Percentiles rank a stretch among this genome's conserved stretches.
These are phyloP conservation scores for Spicauda simplicius DNA, from an alignment of 2,888 invertebrate genomes.

Conservation along the genomic window DNA sequence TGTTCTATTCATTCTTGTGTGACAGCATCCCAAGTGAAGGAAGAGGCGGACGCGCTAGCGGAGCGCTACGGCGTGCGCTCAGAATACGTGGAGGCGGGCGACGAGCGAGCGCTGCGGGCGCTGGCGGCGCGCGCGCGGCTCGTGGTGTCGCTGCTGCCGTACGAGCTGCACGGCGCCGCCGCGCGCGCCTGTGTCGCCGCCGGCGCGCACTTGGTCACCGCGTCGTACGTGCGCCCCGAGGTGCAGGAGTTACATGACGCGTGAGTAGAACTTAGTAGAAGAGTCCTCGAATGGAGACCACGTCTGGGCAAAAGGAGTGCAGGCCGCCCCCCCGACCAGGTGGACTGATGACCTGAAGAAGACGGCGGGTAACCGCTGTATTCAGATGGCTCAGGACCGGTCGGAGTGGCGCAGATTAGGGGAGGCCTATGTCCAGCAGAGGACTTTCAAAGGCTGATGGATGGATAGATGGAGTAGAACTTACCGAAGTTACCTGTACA, in stretches of 20 bases:
- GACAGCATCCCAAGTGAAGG: constrained; percentile 91
- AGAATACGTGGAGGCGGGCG: constrained; percentile 92
- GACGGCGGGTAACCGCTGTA: too few relatives aligned
- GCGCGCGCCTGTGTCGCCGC: constrained; percentile 95
- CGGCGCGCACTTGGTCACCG: constrained; percentile 97
- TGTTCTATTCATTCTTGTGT: too few relatives aligned
- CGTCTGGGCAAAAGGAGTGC: too few relatives aligned
- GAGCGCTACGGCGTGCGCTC: constrained; percentile 91
- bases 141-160: constrained; percentile 95
- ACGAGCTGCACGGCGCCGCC: constrained; percentile 93
- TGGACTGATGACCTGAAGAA: too few relatives aligned
- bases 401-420: too few relatives aligned
- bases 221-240: constrained; percentile 95
- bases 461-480: too few relatives aligned
- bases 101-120: constrained; percentile 88
- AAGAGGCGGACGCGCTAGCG: constrained; percentile 94
- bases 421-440: too few relatives aligned
- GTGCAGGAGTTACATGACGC: constrained; percentile 91
- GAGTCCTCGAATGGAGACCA: too few relatives aligned
- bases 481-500: too few relatives aligned
- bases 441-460: too few relatives aligned
- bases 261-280: constrained; percentile 77
- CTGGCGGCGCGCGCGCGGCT: constrained; percentile 90
- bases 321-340: too few relatives aligned
- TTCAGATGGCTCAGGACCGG: too few relatives aligned